phyloP scores from a whole-genome alignment of 1,140 invertebrate genomes.

The Trinorchestia longiramus region DNA sequence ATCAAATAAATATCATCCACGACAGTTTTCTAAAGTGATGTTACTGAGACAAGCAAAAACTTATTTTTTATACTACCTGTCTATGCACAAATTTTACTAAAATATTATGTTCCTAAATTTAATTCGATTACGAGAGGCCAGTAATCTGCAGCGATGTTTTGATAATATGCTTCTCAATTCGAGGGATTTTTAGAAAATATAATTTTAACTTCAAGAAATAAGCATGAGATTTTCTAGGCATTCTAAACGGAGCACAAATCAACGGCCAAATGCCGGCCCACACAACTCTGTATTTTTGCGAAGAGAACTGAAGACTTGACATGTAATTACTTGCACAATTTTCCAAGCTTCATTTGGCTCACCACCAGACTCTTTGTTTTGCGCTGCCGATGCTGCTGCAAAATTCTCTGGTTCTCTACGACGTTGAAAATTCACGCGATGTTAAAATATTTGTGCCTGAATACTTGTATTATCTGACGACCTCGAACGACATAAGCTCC shows the following conservation, averaged over 20 bases:
- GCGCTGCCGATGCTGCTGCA: neutral
- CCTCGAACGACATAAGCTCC: neutral
- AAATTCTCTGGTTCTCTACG: neutral
- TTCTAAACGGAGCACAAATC: neutral
- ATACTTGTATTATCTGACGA: constrained; percentile 24
- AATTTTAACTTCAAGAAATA: neutral
- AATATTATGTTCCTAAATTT: too few species aligned
- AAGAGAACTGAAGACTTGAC: neutral
- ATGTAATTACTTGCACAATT: neutral
- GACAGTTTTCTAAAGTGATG: too few species aligned
- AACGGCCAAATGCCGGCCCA: neutral
- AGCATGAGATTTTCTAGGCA: neutral
- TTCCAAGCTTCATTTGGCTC: neutral
- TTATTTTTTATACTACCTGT: too few species aligned
- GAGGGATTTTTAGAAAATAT: neutral
- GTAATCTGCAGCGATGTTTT: too few species aligned
- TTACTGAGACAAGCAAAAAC: too few species aligned
- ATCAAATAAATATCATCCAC: too few species aligned
- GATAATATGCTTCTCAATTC: neutral
- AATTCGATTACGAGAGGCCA: too few species aligned
- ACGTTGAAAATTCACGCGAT: neutral
- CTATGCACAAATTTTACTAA: too few species aligned
- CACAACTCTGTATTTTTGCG: neutral
- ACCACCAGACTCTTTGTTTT: neutral
- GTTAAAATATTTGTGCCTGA: neutral